Percentiles rank a stretch among this genome's conserved stretches.
Evolutionary conservation across 2,797 vertebrate genomes (phyloP).

Genomic region (Prionace glauca): DNA sequence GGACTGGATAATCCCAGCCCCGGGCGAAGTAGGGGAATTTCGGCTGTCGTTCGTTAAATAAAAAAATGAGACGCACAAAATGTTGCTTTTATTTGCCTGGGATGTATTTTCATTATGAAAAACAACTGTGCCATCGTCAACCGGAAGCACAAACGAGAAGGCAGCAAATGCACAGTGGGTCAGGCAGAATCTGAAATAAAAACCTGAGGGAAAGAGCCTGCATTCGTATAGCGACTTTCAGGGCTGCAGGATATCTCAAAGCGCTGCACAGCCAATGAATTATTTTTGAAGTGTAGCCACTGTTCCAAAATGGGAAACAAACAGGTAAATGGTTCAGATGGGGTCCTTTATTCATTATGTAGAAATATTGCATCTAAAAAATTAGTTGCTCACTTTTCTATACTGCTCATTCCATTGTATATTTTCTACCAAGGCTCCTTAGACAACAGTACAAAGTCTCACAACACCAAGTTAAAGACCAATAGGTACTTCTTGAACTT

Average conservation of each 20-base stretch:
- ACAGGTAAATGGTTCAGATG: neutral
- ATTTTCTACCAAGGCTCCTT: neutral
- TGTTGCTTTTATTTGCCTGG: neutral
- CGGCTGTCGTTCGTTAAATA: neutral
- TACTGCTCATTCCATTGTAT: neutral
- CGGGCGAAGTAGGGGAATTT: too few species aligned
- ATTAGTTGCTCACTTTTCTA: neutral
- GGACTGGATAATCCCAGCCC: too few species aligned
- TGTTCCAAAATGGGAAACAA: neutral
- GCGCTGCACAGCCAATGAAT: neutral
- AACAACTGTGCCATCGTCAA: too few species aligned
- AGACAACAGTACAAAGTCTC: too few species aligned
- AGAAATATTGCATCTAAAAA: neutral
- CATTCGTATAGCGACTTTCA: neutral
- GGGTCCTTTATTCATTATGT: neutral
- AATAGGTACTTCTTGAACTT: too few species aligned
- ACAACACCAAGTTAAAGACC: too few species aligned
- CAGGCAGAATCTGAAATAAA: neutral
- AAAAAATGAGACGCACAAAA: neutral
- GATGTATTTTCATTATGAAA: neutral
- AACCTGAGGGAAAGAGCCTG: neutral
- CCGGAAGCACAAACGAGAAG: neutral
- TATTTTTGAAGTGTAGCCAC: neutral
- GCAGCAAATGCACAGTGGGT: neutral
- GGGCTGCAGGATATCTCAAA: neutral